Evolutionary conservation across 1,140 invertebrate genomes (phyloP).

Genomic region (Formica exsecta): DNA sequence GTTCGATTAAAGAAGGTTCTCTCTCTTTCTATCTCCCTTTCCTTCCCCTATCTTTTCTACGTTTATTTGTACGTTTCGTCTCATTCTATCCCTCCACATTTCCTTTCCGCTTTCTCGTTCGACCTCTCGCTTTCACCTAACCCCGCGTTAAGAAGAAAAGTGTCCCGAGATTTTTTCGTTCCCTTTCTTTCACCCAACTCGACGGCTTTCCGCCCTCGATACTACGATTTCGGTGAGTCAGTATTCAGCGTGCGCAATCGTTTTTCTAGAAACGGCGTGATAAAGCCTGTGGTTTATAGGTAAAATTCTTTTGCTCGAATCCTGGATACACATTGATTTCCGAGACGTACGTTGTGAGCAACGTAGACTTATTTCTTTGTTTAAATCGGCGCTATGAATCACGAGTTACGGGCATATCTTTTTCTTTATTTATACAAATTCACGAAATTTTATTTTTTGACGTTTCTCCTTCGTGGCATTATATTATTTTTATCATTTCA

Average conservation of each 20-base stretch:
- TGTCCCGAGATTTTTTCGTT: conserved; percentile 73
- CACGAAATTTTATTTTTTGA: conserved; percentile 9
- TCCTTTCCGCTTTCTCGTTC: conserved; percentile 23
- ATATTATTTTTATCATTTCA: conserved; percentile 42
- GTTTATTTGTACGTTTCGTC: conserved; percentile 31
- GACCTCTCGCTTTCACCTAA: conserved; percentile 11
- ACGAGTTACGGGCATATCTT: conserved; percentile 4
- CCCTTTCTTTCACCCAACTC: conserved; percentile 33
- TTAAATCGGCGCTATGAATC: conserved; percentile 27
- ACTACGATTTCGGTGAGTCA: conserved; percentile 52
- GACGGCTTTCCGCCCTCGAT: conserved; percentile 29
- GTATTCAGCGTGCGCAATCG: conserved; percentile 68
- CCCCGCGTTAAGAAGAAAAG: conserved; percentile 64
- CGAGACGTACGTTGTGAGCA: not conserved
- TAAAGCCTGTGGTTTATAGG: conserved; percentile 72
- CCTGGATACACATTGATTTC: conserved; percentile 40
- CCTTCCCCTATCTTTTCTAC: conserved; percentile 12
- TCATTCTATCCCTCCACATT: not conserved
- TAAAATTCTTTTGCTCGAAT: conserved; percentile 55
- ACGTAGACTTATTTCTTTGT: conserved; percentile 36
- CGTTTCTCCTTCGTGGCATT: not conserved
- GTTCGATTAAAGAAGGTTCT: conserved; percentile 74
- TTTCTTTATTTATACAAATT: conserved; percentile 12
- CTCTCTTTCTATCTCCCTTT: conserved; percentile 19
- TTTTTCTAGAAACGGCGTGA: conserved; percentile 60